Conservation (phyloP, 2,797 vertebrate species). For the Eidolon dupreanum region DNA sequence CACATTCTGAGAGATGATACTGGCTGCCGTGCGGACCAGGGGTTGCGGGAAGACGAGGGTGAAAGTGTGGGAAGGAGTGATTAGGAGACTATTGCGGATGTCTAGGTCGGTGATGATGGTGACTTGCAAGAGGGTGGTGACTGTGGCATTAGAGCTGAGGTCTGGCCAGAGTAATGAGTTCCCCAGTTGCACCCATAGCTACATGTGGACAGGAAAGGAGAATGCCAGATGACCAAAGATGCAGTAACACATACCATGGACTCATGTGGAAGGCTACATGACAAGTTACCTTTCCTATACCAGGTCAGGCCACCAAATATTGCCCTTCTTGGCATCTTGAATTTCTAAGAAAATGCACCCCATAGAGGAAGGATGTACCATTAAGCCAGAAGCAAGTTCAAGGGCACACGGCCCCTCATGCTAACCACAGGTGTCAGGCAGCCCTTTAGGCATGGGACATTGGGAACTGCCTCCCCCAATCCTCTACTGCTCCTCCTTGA, state of each 20-base stretch:
- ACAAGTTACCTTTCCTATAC: background rate
- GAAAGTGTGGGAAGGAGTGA: background rate
- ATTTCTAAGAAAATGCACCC: background rate
- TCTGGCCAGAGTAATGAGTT: background rate
- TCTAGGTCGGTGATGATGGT: background rate
- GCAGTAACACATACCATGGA: background rate
- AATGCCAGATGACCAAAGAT: background rate
- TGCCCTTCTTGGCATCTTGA: background rate
- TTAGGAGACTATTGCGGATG: background rate
- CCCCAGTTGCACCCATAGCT: background rate
- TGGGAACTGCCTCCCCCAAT: background rate
- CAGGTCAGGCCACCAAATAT: background rate
- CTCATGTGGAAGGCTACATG: background rate
- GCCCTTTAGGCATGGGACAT: rapidly evolving
- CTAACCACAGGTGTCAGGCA: background rate
- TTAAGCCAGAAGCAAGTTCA: background rate
- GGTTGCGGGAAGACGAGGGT: background rate
- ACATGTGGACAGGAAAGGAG: background rate
- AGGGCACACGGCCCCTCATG: background rate
- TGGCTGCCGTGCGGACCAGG: background rate
- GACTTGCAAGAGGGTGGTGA: background rate
- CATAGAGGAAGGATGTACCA: background rate
- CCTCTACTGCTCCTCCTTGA: background rate
- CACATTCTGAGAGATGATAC: background rate
- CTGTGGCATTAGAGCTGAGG: background rate